These are phyloP conservation scores for Ladona fulva DNA, from an alignment of 1,140 invertebrate genomes.

Conservation along the genomic window DNA sequence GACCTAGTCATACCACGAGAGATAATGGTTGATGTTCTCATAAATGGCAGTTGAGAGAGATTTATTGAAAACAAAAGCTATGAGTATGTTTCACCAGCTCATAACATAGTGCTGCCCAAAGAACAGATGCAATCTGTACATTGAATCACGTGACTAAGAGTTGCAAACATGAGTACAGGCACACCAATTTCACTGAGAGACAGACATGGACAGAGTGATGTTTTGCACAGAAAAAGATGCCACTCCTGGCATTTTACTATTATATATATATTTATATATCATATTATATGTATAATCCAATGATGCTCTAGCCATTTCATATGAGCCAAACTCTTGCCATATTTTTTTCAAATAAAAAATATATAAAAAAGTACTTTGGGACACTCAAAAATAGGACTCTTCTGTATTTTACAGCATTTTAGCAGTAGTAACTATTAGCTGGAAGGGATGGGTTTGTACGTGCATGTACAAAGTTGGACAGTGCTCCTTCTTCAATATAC, in stretches of 20 bases:
- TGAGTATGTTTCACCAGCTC: too few species aligned
- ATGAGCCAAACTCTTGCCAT: background rate
- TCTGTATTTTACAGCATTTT: background rate
- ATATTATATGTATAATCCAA: background rate
- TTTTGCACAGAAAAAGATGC: background rate
- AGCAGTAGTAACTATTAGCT: background rate
- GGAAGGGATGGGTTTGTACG: background rate
- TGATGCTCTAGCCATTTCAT: background rate
- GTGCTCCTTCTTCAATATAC: too few species aligned
- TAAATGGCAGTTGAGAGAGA: too few species aligned
- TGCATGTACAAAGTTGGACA: too few species aligned
- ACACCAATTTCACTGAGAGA: background rate
- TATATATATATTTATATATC: background rate
- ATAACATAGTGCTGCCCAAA: too few species aligned
- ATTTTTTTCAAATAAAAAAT: background rate
- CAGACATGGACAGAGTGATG: background rate
- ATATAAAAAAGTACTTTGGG: background rate
- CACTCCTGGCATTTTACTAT: background rate
- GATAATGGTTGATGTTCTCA: too few species aligned
- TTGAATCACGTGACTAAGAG: background rate
- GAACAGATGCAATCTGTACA: too few species aligned
- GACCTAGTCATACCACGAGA: too few species aligned
- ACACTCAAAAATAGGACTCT: conserved; percentile 1
- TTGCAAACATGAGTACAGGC: background rate
- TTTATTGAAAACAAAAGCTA: too few species aligned